Percentiles rank a stretch among this genome's conserved stretches.
Conservation (phyloP, 2,888 invertebrate genomes). For the Tipula vernalis region DNA sequence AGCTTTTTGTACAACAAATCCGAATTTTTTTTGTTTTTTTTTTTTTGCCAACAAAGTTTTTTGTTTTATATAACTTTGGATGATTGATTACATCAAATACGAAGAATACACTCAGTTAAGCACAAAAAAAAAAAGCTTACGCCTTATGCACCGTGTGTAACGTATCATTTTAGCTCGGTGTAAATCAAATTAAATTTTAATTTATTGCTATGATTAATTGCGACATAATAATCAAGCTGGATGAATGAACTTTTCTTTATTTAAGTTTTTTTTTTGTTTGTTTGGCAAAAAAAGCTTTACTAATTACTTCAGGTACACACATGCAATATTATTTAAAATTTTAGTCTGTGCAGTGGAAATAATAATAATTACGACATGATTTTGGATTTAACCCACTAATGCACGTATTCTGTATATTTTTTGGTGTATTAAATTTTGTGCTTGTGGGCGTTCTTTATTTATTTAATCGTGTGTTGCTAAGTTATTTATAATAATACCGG, state of each 20-base stretch:
- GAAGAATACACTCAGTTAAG: background rate
- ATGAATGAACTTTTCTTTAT: background rate
- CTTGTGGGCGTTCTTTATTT: background rate
- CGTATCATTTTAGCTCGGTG: background rate
- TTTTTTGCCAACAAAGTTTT: background rate
- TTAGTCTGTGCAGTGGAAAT: background rate
- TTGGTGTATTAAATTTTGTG: background rate
- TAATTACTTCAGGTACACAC: background rate
- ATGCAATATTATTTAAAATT: background rate
- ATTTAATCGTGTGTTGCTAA: background rate
- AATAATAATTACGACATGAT: background rate
- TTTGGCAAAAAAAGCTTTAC: background rate
- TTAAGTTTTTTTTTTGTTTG: background rate
- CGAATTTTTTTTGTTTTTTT: background rate
- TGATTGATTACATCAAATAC: background rate
- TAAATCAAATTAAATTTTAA: background rate
- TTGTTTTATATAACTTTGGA: background rate
- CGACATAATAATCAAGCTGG: background rate
- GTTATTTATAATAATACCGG: too few relatives aligned
- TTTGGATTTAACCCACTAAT: background rate
- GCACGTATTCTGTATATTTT: background rate
- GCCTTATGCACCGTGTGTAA: background rate
- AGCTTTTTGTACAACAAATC: background rate
- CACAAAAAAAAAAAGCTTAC: background rate
- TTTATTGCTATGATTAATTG: background rate